These are phyloP conservation scores for Neomicropteryx cornuta DNA, from an alignment of 1,140 invertebrate species.

Conservation along the genomic window DNA sequence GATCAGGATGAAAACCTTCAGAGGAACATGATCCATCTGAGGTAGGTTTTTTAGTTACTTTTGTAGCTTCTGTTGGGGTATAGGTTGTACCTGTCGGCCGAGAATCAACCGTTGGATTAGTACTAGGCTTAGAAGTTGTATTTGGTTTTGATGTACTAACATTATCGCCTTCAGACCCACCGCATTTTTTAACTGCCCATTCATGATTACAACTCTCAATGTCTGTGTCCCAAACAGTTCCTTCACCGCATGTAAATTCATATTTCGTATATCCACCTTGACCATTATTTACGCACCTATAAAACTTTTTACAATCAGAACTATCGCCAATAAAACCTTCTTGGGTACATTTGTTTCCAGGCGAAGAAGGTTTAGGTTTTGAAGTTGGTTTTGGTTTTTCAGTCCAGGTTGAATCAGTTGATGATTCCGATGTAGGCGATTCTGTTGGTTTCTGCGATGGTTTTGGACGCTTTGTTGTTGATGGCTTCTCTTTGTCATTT, in stretches of 20 bases:
- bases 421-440: constrained; percentile 8
- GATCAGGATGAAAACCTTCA: constrained; percentile 51
- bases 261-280: constrained; percentile 43
- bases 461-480: too few relatives aligned
- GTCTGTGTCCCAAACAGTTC: constrained; percentile 52
- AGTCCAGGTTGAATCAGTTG: background rate
- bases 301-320: constrained; percentile 54
- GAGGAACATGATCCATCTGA: constrained; percentile 19
- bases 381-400: constrained; percentile 10
- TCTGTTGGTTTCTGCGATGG: too few relatives aligned
- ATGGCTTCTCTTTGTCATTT: too few relatives aligned
- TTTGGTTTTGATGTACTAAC: constrained; percentile 2
- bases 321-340: constrained; percentile 47
- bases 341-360: constrained; percentile 24
- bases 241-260: constrained; percentile 51
- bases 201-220: constrained; percentile 49
- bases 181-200: constrained; percentile 36
- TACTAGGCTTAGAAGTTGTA: constrained; percentile 3
- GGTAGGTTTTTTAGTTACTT: too few relatives aligned
- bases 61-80: too few relatives aligned
- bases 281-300: constrained; percentile 51
- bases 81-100: constrained; percentile 6
- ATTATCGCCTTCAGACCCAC: constrained; percentile 6
- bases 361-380: constrained; percentile 9
- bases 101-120: constrained; percentile 1